Evolutionary conservation across 2,113 vertebrate species (phyloP).

Genomic region (chimpanzee (Pan troglodytes)): NHGRI_mPanTro3-v2.1_pri NC_072409.2:14458001-14458500

Average conservation of each 20-base stretch:
- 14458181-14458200: not conserved
- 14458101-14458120: not conserved
- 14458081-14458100: too few relatives aligned
- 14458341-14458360: not conserved
- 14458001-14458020: not conserved
- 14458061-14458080: not conserved
- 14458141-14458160: not conserved
- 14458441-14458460: not conserved
- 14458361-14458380: not conserved
- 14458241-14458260: not conserved
- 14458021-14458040: not conserved
- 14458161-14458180: not conserved
- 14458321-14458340: not conserved
- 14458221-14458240: not conserved
- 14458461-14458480: not conserved
- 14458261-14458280: not conserved
- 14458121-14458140: not conserved
- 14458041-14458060: not conserved
- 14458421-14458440: not conserved
- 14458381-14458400: not conserved
- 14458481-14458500: not conserved
- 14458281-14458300: not conserved
- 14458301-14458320: conserved; percentile 18
- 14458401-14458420: not conserved
- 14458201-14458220: not conserved